Percentiles rank a stretch among this genome's conserved stretches.
phyloP scores from a whole-genome alignment of 2,888 invertebrate genomes.

The Carabus problematicus region DNA sequence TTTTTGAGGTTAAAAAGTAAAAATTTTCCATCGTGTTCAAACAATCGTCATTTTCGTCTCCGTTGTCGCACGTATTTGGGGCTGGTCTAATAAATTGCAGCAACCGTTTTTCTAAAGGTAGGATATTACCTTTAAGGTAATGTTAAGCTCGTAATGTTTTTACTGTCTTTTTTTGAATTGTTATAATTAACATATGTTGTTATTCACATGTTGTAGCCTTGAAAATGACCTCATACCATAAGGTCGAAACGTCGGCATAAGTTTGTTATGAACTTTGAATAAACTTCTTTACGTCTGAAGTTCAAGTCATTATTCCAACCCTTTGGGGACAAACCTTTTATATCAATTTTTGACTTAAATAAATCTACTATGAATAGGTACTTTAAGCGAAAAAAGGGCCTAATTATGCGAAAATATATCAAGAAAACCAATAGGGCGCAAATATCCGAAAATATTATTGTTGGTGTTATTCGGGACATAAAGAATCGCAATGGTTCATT shows the following conservation, averaged over 20 bases:
- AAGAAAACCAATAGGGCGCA: conserved; percentile 8
- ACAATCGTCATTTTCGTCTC: background rate
- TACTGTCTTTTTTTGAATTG: too few relatives aligned
- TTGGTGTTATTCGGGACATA: background rate
- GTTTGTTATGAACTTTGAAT: too few relatives aligned
- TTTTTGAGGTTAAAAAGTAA: conserved; percentile 9
- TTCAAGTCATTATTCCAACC: too few relatives aligned
- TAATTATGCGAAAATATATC: conserved; percentile 12
- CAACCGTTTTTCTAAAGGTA: background rate
- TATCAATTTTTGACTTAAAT: too few relatives aligned
- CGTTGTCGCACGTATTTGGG: background rate
- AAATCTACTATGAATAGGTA: too few relatives aligned
- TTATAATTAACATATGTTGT: too few relatives aligned
- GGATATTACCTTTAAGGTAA: background rate
- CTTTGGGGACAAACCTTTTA: too few relatives aligned
- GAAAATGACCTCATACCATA: too few relatives aligned
- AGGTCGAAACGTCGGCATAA: too few relatives aligned
- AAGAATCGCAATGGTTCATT: background rate
- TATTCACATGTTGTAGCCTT: too few relatives aligned
- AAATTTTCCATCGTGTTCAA: background rate
- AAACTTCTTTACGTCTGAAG: too few relatives aligned
- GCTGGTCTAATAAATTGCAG: background rate
- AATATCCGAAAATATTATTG: conserved; percentile 17
- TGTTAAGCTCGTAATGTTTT: too few relatives aligned
- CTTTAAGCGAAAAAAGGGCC: background rate